These are phyloP conservation scores for Botrylloides violaceus DNA, from an alignment of 23 tunicate genomes.

Conservation along the genomic window DNA sequence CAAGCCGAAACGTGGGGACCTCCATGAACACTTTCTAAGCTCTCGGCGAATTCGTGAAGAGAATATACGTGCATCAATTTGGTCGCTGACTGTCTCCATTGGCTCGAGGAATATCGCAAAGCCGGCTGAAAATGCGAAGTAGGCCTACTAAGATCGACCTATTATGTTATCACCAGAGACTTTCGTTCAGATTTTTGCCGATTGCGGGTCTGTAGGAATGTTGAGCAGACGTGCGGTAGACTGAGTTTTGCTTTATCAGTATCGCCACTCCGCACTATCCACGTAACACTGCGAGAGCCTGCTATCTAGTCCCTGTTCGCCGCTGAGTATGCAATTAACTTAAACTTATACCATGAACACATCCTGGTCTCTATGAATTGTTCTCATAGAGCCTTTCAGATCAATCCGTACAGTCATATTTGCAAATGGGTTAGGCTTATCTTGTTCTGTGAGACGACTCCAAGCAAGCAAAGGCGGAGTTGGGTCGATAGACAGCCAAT, in stretches of 20 bases:
- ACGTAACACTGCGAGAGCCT: too few species aligned
- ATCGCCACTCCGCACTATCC: too few species aligned
- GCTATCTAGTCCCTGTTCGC: too few species aligned
- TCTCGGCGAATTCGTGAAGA: slow-evolving; percentile 15
- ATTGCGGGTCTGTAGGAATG: not conserved
- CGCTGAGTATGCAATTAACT: too few species aligned
- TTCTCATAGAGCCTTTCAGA: slow-evolving; percentile 17
- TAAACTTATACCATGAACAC: slow-evolving; percentile 8
- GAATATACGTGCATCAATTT: not conserved
- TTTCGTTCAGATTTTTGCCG: too few species aligned
- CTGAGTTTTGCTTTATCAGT: too few species aligned
- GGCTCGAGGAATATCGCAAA: not conserved
- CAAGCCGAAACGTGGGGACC: slow-evolving; percentile 22
- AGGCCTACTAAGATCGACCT: too few species aligned
- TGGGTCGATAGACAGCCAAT: not conserved
- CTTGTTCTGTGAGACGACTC: not conserved
- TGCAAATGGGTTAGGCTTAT: slow-evolving; percentile 6
- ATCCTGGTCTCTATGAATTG: slow-evolving; percentile 16
- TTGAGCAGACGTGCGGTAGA: too few species aligned
- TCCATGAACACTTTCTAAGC: slow-evolving; percentile 19
- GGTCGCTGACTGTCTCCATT: slow-evolving; percentile 3
- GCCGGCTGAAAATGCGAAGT: not conserved
- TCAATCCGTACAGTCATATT: slow-evolving; percentile 15
- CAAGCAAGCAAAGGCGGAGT: slow-evolving; percentile 7
- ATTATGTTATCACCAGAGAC: too few species aligned